A percentile compares a stretch with the other conserved stretches of the same genome.
Conservation (phyloP, 2,888 invertebrate genomes). For the Sialis fuliginosa region DNA sequence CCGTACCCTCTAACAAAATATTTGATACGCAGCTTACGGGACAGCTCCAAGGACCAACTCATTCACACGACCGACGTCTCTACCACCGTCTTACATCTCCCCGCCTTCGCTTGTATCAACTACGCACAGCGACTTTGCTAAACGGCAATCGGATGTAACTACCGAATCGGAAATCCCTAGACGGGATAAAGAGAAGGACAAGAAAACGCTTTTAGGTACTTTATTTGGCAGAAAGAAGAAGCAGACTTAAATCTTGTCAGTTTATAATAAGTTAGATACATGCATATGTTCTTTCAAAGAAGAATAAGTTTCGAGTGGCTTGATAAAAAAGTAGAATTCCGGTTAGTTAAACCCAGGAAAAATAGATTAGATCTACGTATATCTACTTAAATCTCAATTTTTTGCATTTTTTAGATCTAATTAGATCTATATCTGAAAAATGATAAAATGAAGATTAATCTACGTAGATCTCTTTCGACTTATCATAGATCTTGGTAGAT, state of each 20-base stretch:
- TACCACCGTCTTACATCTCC: conserved; percentile 27
- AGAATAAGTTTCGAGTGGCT: too few species aligned
- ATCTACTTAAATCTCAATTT: too few species aligned
- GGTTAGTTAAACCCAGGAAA: too few species aligned
- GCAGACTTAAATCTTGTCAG: conserved; percentile 24
- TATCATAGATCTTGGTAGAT: too few species aligned
- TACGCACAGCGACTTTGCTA: conserved; percentile 17
- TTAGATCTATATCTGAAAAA: too few species aligned
- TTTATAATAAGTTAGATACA: too few species aligned
- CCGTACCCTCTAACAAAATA: not conserved
- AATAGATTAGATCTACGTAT: too few species aligned
- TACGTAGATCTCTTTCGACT: too few species aligned
- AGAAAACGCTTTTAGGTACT: conserved; percentile 38
- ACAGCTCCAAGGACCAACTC: conserved; percentile 13
- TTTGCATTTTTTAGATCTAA: too few species aligned
- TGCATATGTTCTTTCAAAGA: too few species aligned
- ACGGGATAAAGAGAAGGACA: conserved; percentile 38
- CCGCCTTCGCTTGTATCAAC: conserved; percentile 25
- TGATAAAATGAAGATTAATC: too few species aligned
- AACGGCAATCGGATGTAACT: conserved; percentile 23
- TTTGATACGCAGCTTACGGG: not conserved
- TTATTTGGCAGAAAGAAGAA: conserved; percentile 37
- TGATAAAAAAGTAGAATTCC: too few species aligned
- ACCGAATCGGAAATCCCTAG: conserved; percentile 24
- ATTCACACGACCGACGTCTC: conserved; percentile 20